Percentiles rank a stretch among this genome's conserved stretches.
These are phyloP conservation scores for Cydia strobilella DNA, from an alignment of 1,140 invertebrate genomes.

Conservation along the genomic window DNA sequence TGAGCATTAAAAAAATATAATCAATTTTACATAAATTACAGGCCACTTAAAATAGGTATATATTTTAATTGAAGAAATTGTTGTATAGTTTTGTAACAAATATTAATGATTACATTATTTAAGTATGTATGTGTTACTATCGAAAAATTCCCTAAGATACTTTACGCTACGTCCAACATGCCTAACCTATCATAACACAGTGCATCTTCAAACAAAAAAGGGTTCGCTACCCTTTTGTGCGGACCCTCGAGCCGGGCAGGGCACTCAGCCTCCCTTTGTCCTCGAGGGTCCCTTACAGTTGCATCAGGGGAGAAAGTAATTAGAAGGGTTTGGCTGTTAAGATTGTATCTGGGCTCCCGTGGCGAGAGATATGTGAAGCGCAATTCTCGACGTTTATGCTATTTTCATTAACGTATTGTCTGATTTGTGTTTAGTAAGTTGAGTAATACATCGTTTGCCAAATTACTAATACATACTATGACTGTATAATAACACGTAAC, in stretches of 20 bases:
- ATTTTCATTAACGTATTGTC: too few species aligned
- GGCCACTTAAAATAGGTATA: too few species aligned
- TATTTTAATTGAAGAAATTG: too few species aligned
- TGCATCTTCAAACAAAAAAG: conserved; percentile 2
- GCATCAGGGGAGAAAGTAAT: not conserved
- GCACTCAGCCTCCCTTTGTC: not conserved
- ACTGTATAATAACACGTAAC: too few species aligned
- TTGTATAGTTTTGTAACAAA: too few species aligned
- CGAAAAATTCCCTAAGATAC: not conserved
- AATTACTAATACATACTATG: too few species aligned
- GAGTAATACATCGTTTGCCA: too few species aligned
- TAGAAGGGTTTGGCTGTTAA: not conserved
- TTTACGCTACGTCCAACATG: not conserved
- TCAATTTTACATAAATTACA: too few species aligned
- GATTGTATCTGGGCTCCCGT: not conserved
- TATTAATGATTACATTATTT: too few species aligned
- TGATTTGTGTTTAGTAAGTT: too few species aligned
- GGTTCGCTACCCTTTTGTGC: not conserved
- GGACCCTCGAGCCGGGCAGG: not conserved
- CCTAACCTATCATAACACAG: not conserved
- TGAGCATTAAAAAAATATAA: too few species aligned
- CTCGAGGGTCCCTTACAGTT: not conserved
- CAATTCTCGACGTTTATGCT: too few species aligned
- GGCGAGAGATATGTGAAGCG: not conserved
- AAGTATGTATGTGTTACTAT: not conserved